phyloP scores from a whole-genome alignment of 2,888 invertebrate genomes.

The Neoaliturus tenellus region DNA sequence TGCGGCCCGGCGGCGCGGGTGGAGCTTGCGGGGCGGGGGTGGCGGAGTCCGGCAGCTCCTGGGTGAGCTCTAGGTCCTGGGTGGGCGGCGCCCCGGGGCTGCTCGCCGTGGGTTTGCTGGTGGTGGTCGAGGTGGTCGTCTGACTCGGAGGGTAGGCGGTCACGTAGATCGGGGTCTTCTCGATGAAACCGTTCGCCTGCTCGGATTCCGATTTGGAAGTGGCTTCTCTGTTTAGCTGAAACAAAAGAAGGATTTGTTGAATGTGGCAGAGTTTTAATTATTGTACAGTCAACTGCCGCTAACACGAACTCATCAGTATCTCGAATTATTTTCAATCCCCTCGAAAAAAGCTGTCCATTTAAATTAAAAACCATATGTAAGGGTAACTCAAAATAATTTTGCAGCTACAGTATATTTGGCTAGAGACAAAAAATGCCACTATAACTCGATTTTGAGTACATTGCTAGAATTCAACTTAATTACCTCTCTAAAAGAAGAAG shows the following conservation, averaged over 20 bases:
- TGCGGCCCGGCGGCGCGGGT: conserved; percentile 77
- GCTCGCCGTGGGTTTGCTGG: conserved; percentile 60
- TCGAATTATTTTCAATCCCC: too few species aligned
- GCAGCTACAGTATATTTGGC: too few species aligned
- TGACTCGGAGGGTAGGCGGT: conserved; percentile 73
- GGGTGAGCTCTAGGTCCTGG: conserved; percentile 67
- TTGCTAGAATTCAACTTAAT: too few species aligned
- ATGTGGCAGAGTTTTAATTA: too few species aligned
- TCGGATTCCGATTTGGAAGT: conserved; percentile 74
- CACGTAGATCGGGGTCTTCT: conserved; percentile 89
- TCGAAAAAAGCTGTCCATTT: too few species aligned
- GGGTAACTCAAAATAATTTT: too few species aligned
- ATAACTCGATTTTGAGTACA: too few species aligned
- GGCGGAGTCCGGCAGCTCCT: conserved; percentile 58
- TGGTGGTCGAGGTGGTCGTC: conserved; percentile 63
- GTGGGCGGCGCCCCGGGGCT: conserved; percentile 55
- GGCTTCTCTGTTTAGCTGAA: conserved; percentile 78
- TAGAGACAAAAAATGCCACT: too few species aligned
- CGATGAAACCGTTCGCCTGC: conserved; percentile 87
- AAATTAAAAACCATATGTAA: too few species aligned
- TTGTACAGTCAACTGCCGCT: too few species aligned
- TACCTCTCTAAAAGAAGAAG: too few species aligned
- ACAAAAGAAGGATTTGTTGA: conserved; percentile 65
- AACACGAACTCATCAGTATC: too few species aligned
- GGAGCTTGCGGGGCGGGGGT: conserved; percentile 1